Evolutionary conservation across 2,797 vertebrate species (phyloP), one percentile per base, ranked within the genome.

Genomic region (Ptychadena robeensis): DNA sequence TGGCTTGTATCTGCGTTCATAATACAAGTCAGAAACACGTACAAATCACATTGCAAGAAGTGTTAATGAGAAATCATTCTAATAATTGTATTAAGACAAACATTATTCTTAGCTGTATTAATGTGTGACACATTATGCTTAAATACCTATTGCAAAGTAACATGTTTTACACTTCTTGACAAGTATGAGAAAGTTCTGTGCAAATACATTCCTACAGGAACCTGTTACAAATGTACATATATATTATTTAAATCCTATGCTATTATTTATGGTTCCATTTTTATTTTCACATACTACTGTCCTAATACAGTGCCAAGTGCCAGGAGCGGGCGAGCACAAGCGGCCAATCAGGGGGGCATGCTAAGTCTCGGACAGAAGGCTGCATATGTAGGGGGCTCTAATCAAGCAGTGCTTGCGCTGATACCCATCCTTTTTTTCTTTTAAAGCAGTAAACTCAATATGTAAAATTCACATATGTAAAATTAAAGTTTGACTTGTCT

Each of bases 21-120:
- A 48, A 76, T 76, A 63, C 32, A 76, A 48, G 44, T 9, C 9
- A 82, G 11, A 82, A 63, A 82, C 61, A 9, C 75, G 25, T 72
- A 44, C 32, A 70, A 48, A 80, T 63, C 32, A 72, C 22, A 73
- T 35, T 65, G 22, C 61, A 57, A 48, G 12, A 18, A 2, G 15
- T 15, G 59, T 27, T 28, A 1, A 30, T 27, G 30, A 48, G 15
- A 80, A 37, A n/a, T 30, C 10, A 67, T 32, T 32, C 5, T 7
- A 53, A 2, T 22, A 53, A 32, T 11, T 40, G 27, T n/a, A 30
- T 25, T 15, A 5, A 15, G 2, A 11, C 22, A 32, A 76, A 3
- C 12, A 32, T 57, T 76, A 7, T 28, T 28, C 18, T 65, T 76
- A 7, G 14, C 3, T 10, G 34, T 11, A 7, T 63, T 11, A 5